These are phyloP conservation scores for Grammomys dolichurus DNA, from an alignment of 2,113 vertebrate genomes.

Conservation along the genomic window DNA sequence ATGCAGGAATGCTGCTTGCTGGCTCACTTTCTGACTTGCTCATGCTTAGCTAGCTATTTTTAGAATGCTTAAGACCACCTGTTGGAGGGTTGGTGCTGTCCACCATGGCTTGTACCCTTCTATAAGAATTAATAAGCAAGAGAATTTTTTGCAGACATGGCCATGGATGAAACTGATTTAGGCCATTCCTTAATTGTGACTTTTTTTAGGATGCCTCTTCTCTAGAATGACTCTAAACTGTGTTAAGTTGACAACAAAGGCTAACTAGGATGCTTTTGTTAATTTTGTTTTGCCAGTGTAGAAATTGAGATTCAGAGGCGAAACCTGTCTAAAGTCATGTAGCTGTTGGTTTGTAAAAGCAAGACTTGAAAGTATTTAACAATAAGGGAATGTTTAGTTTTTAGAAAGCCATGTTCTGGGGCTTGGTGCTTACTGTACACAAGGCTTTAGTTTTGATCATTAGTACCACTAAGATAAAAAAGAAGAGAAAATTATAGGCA, in stretches of 20 bases:
- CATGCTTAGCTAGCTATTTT: neutral
- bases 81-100: neutral
- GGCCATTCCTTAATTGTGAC: neutral
- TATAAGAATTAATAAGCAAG: neutral
- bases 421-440: no score
- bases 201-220: neutral
- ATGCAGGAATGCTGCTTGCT: neutral
- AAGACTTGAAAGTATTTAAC: neutral
- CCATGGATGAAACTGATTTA: neutral
- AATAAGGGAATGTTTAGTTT: neutral
- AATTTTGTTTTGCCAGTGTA: slow-evolving; percentile 17
- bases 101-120: neutral
- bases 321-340: neutral
- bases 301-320: neutral
- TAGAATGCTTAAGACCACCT: neutral
- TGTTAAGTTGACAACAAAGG: neutral
- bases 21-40: neutral
- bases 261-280: neutral
- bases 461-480: neutral
- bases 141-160: neutral
- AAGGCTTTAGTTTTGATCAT: neutral
- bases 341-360: slow-evolving; percentile 8
- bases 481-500: neutral
- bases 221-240: neutral
- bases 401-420: neutral